These are phyloP conservation scores for Aporophyla nigra DNA, from an alignment of 2,888 invertebrate genomes.

Conservation along the genomic window DNA sequence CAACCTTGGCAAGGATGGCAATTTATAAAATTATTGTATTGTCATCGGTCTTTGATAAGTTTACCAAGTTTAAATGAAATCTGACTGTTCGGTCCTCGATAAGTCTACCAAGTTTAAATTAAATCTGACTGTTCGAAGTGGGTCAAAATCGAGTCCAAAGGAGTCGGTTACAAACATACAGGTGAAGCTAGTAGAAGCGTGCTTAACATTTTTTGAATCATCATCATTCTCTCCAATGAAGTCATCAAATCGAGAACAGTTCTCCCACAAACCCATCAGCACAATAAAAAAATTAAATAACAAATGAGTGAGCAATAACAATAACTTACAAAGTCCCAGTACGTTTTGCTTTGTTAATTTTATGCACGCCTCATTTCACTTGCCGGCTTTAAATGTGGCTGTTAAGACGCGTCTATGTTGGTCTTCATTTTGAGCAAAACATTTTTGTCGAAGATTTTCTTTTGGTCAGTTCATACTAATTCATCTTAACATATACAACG, in stretches of 20 bases:
- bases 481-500: too few species aligned
- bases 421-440: background rate
- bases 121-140: too few species aligned
- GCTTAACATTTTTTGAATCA: too few species aligned
- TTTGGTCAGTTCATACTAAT: background rate
- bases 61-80: too few species aligned
- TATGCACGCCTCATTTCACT: conserved; percentile 64
- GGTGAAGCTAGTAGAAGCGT: too few species aligned
- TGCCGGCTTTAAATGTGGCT: conserved; percentile 53
- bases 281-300: conserved; percentile 4
- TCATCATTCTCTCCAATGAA: conserved; percentile 13
- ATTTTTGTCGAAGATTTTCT: background rate
- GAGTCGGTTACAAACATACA: too few species aligned
- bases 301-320: conserved; percentile 38
- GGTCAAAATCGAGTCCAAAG: too few species aligned
- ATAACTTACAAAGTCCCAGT: conserved; percentile 43
- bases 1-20: too few species aligned
- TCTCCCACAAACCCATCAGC: background rate
- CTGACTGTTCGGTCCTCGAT: too few species aligned
- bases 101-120: too few species aligned
- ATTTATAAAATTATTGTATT: too few species aligned
- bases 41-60: too few species aligned
- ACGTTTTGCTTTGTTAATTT: conserved; percentile 62
- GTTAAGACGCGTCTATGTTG: conserved; percentile 44
- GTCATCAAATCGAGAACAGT: conserved; percentile 4